phyloP scores from a whole-genome alignment of 2,888 invertebrate genomes.

The Notodonta dromedarius region DNA sequence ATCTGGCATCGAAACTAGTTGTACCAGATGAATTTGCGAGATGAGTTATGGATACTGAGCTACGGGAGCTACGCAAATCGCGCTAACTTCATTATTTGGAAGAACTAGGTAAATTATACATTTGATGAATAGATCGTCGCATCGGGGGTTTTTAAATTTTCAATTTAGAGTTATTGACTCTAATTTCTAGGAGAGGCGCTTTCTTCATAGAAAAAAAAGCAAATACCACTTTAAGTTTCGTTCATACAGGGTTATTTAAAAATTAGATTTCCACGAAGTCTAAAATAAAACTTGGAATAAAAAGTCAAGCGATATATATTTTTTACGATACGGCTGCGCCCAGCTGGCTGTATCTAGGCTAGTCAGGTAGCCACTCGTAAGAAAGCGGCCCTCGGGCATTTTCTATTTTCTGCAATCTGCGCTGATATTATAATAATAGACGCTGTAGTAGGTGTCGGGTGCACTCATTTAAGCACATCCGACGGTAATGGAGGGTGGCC shows the following conservation, averaged over 20 bases:
- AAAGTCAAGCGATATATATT: slow-evolving; percentile 36
- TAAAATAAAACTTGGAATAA: slow-evolving; percentile 8
- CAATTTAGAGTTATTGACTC: too few relatives aligned
- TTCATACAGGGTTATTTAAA: background rate
- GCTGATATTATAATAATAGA: slow-evolving; percentile 74
- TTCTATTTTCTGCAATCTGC: slow-evolving; percentile 79
- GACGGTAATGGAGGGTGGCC: slow-evolving; percentile 43
- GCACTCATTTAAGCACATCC: slow-evolving; percentile 68
- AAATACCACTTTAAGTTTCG: background rate
- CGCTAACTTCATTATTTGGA: too few relatives aligned
- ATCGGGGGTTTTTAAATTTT: too few relatives aligned
- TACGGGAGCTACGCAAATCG: too few relatives aligned
- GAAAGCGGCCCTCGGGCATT: slow-evolving; percentile 78
- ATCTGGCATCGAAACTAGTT: too few relatives aligned
- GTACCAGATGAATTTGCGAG: too few relatives aligned
- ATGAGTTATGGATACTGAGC: too few relatives aligned
- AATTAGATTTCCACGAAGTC: background rate
- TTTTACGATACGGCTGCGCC: slow-evolving; percentile 49
- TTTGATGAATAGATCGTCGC: too few relatives aligned
- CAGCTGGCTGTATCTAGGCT: slow-evolving; percentile 60
- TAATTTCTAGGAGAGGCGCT: too few relatives aligned
- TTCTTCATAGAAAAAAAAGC: too few relatives aligned
- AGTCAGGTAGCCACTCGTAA: slow-evolving; percentile 50
- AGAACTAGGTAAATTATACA: too few relatives aligned
- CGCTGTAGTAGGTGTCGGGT: slow-evolving; percentile 56